These are phyloP conservation scores for Drosophila rufa DNA, from an alignment of 1,140 invertebrate species.

Conservation along the genomic window DNA sequence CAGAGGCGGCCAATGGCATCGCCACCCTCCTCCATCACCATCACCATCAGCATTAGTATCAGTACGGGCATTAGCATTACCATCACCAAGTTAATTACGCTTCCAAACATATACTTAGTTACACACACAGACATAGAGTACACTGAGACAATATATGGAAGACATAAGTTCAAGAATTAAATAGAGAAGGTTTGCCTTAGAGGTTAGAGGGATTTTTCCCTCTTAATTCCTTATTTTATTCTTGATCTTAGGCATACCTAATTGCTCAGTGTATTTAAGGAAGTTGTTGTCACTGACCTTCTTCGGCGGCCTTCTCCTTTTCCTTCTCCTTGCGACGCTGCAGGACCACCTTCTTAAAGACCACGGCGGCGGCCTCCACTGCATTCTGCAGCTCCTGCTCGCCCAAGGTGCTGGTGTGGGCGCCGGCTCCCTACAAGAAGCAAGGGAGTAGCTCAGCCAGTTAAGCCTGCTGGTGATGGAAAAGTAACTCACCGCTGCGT, in stretches of 20 bases:
- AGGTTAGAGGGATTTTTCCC: not conserved
- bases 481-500: constrained; percentile 50
- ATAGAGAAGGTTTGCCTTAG: not conserved
- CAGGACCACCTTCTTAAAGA: constrained; percentile 84
- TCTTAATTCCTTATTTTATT: not conserved
- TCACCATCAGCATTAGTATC: constrained; percentile 42
- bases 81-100: constrained; percentile 58
- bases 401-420: constrained; percentile 86
- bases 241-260: not conserved
- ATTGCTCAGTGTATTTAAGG: constrained; percentile 8
- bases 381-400: constrained; percentile 87
- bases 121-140: constrained; percentile 6
- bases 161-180: not conserved
- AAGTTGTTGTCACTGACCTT: constrained; percentile 72
- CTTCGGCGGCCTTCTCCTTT: constrained; percentile 77
- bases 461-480: constrained; percentile 31
- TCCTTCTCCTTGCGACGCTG: constrained; percentile 82
- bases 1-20: constrained; percentile 22
- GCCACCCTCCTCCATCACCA: constrained; percentile 17
- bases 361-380: constrained; percentile 86
- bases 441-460: not conserved
- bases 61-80: constrained; percentile 40
- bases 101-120: constrained; percentile 38
- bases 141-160: constrained; percentile 3
- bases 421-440: constrained; percentile 22